Evolutionary conservation across 2,888 invertebrate genomes (phyloP).

Genomic region (Eulithis testata): DNA sequence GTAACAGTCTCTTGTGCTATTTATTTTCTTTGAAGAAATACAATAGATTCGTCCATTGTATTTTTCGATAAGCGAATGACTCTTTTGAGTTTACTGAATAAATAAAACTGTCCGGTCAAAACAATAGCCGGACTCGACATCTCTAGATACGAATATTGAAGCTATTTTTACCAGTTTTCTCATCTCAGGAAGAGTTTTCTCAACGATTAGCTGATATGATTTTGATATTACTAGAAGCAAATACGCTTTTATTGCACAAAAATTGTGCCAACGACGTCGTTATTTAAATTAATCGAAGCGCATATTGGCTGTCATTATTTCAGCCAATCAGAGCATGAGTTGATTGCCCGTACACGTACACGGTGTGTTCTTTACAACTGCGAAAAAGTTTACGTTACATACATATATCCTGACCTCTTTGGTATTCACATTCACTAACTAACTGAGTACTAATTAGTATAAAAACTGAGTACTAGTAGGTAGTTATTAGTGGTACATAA

Average conservation of each 20-base stretch:
- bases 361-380: neutral
- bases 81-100: too few relatives aligned
- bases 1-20: too few relatives aligned
- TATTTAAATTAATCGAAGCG: constrained; percentile 20
- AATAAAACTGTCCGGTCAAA: neutral
- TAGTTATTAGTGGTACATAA: too few relatives aligned
- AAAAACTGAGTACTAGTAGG: too few relatives aligned
- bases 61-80: too few relatives aligned
- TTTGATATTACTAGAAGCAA: neutral
- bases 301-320: constrained; percentile 20
- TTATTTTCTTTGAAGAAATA: too few relatives aligned
- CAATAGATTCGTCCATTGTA: too few relatives aligned
- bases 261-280: constrained; percentile 8
- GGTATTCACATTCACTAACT: too few relatives aligned
- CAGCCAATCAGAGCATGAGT: constrained; percentile 25
- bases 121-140: neutral
- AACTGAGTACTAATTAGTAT: too few relatives aligned
- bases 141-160: constrained; percentile 16
- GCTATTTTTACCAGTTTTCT: constrained; percentile 22
- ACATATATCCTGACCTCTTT: too few relatives aligned
- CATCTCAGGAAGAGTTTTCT: constrained; percentile 8
- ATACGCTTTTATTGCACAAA: neutral
- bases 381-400: too few relatives aligned
- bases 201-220: constrained; percentile 1
- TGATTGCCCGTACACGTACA: constrained; percentile 12